Base-by-base conservation (phyloP, 2,113 vertebrate genomes). In the Ptychochromis oligacanthus region DNA sequence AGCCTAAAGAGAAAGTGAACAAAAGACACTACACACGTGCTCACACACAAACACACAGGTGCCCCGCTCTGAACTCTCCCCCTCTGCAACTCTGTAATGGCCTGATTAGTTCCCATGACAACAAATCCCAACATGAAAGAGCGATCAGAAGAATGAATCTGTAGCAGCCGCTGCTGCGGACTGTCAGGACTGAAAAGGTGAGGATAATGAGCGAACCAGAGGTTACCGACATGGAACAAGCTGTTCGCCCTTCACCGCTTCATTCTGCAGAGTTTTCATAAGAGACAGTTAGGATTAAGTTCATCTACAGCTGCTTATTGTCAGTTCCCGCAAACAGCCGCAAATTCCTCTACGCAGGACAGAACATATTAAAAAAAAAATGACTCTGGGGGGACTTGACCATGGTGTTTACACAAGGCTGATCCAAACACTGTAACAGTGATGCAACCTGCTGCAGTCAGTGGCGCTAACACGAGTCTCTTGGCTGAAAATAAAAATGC, bases 71-170 rank as follows among this genome's bases (percentile, higher is more conserved):
- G 57, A 87, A 86, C 70, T 10, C n/a, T n/a, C 46, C 40, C 76
- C 65, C 61, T 81, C 40, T 17, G 81, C 84, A 70, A 78, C 81
- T 81, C 79, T 82, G 77, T 72, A 88, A 75, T 28, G 49, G 43
- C 72, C 82, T 56, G 24, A 28, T 67, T 79, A 65, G 92, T 92
- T 91, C 74, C 91, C 91, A 92, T 91, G 92, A 90, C 93, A 90
- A 91, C 90, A 91, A 85, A 93, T 89, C 83, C 70, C 87, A 91
- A 86, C 86, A 84, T 78, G 59, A 90, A 80, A 72, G 80, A 82
- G 72, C 18, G 5, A 82, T 77, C 77, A 72, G 70, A 77, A 26
- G 67, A 89, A 86, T 78, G 76, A 82, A 86, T 82, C 62, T 75
- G 36, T 40, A 34, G 85, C 70, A 76, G 54, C 36, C 3, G 2